phyloP scores from a whole-genome alignment of 1,140 invertebrate genomes.

The Ceratitis capitata region DNA sequence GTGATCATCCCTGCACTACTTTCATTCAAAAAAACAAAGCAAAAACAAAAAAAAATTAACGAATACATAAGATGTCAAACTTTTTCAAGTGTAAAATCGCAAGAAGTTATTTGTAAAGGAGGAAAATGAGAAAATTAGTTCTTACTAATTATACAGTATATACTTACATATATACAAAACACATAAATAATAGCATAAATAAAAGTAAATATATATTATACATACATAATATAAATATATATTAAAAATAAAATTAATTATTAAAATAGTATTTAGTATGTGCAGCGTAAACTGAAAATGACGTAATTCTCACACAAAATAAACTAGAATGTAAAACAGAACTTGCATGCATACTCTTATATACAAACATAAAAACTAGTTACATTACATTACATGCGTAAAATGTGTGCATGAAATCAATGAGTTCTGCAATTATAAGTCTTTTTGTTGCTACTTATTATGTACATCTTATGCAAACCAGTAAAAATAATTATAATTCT shows the following conservation, averaged over 20 bases:
- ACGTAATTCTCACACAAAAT: not conserved
- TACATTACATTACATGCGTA: not conserved
- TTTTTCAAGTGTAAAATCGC: not conserved
- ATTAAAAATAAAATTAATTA: not conserved
- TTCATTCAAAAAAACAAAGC: not conserved
- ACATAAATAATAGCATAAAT: not conserved
- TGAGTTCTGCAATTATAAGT: constrained; percentile 16
- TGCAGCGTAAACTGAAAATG: not conserved
- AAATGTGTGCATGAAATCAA: not conserved
- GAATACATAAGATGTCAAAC: not conserved
- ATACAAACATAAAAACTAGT: not conserved
- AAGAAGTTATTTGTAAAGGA: not conserved
- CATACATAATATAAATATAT: not conserved
- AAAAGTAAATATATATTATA: not conserved
- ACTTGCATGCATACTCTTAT: not conserved
- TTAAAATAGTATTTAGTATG: not conserved
- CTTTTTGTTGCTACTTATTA: constrained; percentile 3
- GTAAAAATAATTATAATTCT: not conserved
- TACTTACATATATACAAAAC: not conserved
- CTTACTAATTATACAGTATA: not conserved
- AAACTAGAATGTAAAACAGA: not conserved
- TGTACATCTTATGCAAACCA: not conserved
- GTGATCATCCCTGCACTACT: not conserved
- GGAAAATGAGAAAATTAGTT: not conserved
- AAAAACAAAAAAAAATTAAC: not conserved